Evolutionary conservation across 1,140 invertebrate species (phyloP), one percentile per base, ranked within the genome.

Genomic region (Caenorhabditis brenneri): DNA sequence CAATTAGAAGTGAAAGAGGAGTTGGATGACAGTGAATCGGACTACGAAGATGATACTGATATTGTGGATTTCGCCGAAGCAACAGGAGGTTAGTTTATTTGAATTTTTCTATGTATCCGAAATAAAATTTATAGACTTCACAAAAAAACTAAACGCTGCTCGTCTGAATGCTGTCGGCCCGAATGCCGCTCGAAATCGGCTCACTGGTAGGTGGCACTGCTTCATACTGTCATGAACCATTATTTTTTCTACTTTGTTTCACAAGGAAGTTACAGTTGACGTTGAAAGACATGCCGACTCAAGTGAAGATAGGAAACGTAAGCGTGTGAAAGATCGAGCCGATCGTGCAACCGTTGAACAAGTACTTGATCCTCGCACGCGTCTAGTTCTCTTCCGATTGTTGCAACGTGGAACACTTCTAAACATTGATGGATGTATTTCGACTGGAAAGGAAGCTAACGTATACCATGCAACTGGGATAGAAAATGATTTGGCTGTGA

Each of bases 361-460:
- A 92, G 97, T 98, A 0, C 94, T 99, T 93, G 97, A 99, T 92
- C 95, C 95, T 0, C 92, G 95, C 10, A 99, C 97, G 0, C 93
- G 95, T 89, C 96, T 97, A 94, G 97, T 99, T 87, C 91, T 99
- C 1, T 98, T 96, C 90, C 97, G 97, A 92, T 91, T 99, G 49
- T 92, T 99, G 0, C 96, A 95, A 90, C 93, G 94, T 88, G 95
- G 95, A 22, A 90, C 92, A 48, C 80, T 92, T 7, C 85, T 88
- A n/a, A 94, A 95, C 90, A 95, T 99, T 33, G 96, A 98, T 91
- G 97, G 97, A 0, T 98, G 96, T 88, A 96, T 99, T 88, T 97
- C 96, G 16, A 97, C 95, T 0, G 96, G 96, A 15, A 99, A 99
- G 92, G 97, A 99, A 92, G 97, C 97, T 0, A 99, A 99, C 92